Conservation (phyloP, 2,797 vertebrate genomes). For the Galagoides demidoff region DNA sequence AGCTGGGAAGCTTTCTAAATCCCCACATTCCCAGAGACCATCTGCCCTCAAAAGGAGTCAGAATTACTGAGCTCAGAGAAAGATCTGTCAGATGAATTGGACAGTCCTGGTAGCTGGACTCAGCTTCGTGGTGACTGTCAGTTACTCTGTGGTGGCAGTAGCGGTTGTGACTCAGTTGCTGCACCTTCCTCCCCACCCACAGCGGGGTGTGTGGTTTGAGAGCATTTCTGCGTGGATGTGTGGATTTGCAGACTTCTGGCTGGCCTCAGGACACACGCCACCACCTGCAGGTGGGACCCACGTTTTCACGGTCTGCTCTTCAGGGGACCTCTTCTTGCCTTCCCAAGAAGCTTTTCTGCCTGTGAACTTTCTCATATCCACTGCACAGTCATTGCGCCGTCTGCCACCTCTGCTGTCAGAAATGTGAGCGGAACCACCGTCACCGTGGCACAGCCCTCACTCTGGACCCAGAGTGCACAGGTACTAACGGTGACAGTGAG, state of each 20-base stretch:
- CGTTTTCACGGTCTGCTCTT: neutral
- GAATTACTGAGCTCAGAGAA: fast-evolving
- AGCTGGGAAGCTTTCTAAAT: neutral
- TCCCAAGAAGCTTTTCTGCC: no score
- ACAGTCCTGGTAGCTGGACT: fast-evolving
- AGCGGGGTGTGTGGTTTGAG: neutral
- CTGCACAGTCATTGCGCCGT: neutral
- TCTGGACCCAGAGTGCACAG: fast-evolving
- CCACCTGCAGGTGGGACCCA: neutral
- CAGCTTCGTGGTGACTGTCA: fast-evolving
- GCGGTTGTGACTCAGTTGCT: neutral
- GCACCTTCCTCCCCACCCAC: fast-evolving
- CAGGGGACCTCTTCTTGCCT: no score
- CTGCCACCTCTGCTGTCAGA: fast-evolving
- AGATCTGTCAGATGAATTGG: fast-evolving
- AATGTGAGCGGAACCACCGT: fast-evolving
- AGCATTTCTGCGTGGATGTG: fast-evolving
- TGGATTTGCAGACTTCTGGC: neutral
- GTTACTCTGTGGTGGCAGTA: fast-evolving
- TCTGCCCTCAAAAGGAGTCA: fast-evolving
- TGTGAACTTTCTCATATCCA: fast-evolving
- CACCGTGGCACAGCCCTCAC: fast-evolving
- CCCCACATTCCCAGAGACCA: neutral
- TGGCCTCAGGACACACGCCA: no score
- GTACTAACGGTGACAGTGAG: neutral